Evolutionary conservation across 1,140 invertebrate species (phyloP).

Genomic region (Agrilus planipennis): DNA sequence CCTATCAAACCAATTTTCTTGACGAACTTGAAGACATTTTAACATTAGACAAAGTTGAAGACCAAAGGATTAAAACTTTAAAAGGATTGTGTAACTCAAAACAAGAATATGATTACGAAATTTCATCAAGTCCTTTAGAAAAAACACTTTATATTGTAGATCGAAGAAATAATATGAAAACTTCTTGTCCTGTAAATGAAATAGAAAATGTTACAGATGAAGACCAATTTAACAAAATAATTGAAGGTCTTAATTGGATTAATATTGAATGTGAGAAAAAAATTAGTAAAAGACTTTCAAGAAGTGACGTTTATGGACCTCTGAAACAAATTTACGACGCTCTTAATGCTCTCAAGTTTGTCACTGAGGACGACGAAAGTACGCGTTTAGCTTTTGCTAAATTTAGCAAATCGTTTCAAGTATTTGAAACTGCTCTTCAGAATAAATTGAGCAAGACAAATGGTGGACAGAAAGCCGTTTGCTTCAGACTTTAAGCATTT

Average conservation of each 20-base stretch:
- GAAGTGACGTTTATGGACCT: slow-evolving; percentile 19
- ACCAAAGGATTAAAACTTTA: slow-evolving; percentile 8
- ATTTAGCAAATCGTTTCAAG: slow-evolving; percentile 28
- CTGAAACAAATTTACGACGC: slow-evolving; percentile 27
- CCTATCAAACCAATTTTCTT: slow-evolving; percentile 41
- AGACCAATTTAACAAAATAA: slow-evolving; percentile 19
- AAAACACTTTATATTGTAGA: slow-evolving; percentile 19
- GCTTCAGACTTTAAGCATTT: slow-evolving; percentile 17
- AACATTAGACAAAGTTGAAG: slow-evolving; percentile 15
- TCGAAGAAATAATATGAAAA: slow-evolving; percentile 13
- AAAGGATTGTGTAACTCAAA: slow-evolving; percentile 18
- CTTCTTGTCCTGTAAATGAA: slow-evolving; percentile 13
- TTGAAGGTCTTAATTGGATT: no score
- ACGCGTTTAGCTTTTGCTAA: slow-evolving; percentile 28
- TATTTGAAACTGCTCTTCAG: slow-evolving; percentile 28
- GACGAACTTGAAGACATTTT: slow-evolving; percentile 40
- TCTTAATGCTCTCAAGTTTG: slow-evolving; percentile 21
- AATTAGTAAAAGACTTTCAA: slow-evolving; percentile 14
- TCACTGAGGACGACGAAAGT: slow-evolving; percentile 24
- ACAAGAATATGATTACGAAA: slow-evolving; percentile 15
- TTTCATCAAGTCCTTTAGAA: slow-evolving; percentile 2
- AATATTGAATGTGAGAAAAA: slow-evolving; percentile 4
- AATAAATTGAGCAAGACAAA: no score
- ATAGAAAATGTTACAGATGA: slow-evolving; percentile 14
- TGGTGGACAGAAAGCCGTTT: slow-evolving; percentile 19